Evolutionary conservation across 2,113 vertebrate species (phyloP).

Genomic region (Orientallactaga bullata): DNA sequence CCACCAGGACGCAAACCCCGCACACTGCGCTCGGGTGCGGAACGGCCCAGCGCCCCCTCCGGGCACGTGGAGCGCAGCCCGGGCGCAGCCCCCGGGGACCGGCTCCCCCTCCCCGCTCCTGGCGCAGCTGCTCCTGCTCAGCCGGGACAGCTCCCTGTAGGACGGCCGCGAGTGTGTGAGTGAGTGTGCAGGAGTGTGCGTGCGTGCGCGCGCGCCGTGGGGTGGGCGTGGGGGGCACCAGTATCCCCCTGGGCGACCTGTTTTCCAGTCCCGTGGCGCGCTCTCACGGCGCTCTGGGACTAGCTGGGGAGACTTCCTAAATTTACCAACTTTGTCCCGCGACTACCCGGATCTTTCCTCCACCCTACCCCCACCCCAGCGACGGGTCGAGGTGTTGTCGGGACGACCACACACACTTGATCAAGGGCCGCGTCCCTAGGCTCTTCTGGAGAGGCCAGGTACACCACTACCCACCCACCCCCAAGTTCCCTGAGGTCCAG

Average conservation of each 20-base stretch:
- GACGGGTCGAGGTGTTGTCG: not conserved
- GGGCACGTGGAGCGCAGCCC: slow-evolving; percentile 82
- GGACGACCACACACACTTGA: not conserved
- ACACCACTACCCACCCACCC: not conserved
- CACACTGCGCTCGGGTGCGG: slow-evolving; percentile 61
- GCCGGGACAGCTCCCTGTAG: slow-evolving; percentile 77
- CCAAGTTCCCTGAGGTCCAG: not conserved
- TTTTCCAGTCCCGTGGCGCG: slow-evolving; percentile 41
- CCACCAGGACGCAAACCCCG: slow-evolving; percentile 55
- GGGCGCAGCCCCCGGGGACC: slow-evolving; percentile 79
- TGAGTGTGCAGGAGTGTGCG: not conserved
- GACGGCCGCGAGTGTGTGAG: slow-evolving; percentile 23
- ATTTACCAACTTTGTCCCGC: slow-evolving; percentile 67
- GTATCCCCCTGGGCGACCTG: not conserved
- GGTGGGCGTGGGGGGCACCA: not conserved
- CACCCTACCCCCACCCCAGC: not conserved
- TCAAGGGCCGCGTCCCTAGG: not conserved
- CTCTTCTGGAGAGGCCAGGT: not conserved
- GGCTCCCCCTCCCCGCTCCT: slow-evolving; percentile 70
- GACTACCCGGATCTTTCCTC: not conserved
- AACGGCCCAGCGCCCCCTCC: slow-evolving; percentile 81
- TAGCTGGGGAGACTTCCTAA: slow-evolving; percentile 34
- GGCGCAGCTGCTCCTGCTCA: slow-evolving; percentile 81
- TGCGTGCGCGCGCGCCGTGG: not conserved
- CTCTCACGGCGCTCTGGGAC: not conserved